Percentiles rank a stretch among this genome's conserved stretches.
Evolutionary conservation across 2,113 vertebrate genomes (phyloP).

Genomic region (Neopipo cinnamomea): DNA sequence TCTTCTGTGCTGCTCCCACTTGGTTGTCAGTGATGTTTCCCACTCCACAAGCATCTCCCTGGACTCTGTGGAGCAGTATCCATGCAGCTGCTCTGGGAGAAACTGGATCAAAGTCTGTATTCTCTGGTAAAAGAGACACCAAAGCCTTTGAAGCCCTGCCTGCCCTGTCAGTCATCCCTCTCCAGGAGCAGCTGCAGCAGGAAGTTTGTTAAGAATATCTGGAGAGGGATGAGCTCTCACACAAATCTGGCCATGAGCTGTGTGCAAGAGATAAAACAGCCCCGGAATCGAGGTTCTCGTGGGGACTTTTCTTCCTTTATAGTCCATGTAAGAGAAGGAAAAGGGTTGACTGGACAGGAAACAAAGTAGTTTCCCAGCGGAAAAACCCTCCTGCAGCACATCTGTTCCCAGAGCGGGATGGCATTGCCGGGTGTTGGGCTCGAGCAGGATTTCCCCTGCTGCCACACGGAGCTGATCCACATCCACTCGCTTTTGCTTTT

Average conservation of each 20-base stretch:
- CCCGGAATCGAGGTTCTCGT: rapidly evolving
- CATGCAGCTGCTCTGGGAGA: background rate
- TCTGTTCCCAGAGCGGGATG: background rate
- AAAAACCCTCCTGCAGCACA: background rate
- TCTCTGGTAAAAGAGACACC: background rate
- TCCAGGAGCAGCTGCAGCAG: background rate
- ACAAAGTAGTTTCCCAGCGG: background rate
- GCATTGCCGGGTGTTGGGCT: background rate
- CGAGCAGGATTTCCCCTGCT: background rate
- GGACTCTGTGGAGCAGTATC: background rate
- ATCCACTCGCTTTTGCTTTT: background rate
- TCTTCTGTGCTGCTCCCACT: background rate
- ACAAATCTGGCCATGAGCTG: background rate
- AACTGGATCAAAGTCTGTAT: background rate
- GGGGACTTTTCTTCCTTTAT: background rate
- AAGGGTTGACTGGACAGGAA: background rate
- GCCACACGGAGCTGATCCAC: background rate
- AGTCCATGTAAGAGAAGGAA: rapidly evolving
- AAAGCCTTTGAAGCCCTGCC: background rate
- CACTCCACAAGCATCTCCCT: background rate
- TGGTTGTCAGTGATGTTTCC: background rate
- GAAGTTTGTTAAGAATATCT: background rate
- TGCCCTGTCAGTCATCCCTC: background rate
- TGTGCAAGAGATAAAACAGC: background rate
- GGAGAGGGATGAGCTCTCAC: background rate